These are phyloP conservation scores for Deroplatys truncata DNA, from an alignment of 2,888 invertebrate genomes.

Conservation along the genomic window DNA sequence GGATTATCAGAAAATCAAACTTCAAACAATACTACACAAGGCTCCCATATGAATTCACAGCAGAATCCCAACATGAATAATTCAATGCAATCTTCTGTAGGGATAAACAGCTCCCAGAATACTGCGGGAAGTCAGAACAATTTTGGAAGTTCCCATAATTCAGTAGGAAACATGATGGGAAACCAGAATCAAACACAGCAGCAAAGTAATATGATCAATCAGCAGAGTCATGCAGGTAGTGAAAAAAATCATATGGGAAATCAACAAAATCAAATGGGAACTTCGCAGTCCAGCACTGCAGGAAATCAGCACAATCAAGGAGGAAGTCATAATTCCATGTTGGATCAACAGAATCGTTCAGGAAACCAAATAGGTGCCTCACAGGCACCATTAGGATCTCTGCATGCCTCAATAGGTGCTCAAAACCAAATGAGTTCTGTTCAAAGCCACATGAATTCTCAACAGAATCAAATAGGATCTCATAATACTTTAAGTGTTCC, in stretches of 20 bases:
- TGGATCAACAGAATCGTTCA: background rate
- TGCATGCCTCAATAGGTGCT: background rate
- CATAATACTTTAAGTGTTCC: background rate
- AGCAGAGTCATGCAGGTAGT: background rate
- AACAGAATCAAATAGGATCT: background rate
- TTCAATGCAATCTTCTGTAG: background rate
- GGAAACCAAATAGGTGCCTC: background rate
- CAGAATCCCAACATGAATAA: background rate
- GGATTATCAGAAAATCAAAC: background rate
- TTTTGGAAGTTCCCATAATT: background rate
- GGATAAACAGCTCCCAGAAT: background rate
- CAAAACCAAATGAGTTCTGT: background rate
- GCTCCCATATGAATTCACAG: background rate
- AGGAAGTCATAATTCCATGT: background rate
- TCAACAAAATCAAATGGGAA: conserved; percentile 1
- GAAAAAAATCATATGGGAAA: background rate
- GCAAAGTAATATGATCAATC: background rate
- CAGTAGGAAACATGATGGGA: background rate
- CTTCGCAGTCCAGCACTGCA: background rate
- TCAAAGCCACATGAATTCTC: background rate
- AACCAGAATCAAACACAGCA: background rate
- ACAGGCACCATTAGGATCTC: background rate
- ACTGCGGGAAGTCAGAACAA: background rate
- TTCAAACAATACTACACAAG: background rate
- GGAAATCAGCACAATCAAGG: background rate